phyloP scores from a whole-genome alignment of 2,888 invertebrate genomes.

The Eilema sororculum region DNA sequence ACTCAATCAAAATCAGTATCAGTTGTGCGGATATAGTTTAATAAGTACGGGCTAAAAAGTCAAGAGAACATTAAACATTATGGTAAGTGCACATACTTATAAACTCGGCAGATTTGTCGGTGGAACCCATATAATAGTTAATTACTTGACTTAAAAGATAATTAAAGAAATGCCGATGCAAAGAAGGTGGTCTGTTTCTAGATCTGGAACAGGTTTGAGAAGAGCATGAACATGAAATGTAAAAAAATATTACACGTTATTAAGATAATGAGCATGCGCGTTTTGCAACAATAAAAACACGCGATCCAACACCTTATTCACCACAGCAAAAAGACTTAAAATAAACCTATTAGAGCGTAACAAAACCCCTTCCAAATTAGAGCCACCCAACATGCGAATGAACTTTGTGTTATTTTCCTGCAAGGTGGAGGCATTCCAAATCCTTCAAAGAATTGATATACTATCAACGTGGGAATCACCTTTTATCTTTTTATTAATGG shows the following conservation, averaged over 20 bases:
- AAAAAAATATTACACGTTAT: slow-evolving; percentile 1
- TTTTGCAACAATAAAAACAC: slow-evolving; percentile 3
- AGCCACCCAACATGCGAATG: slow-evolving; percentile 1
- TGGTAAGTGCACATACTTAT: background rate
- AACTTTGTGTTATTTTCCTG: background rate
- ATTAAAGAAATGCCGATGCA: background rate
- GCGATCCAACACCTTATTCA: background rate
- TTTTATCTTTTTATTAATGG: background rate
- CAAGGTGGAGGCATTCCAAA: background rate
- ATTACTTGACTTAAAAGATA: slow-evolving; percentile 1
- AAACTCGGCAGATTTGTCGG: background rate
- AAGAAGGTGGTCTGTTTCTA: slow-evolving; percentile 2
- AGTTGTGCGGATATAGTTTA: too few species aligned
- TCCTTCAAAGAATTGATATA: background rate
- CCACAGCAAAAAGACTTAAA: background rate
- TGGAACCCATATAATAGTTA: background rate
- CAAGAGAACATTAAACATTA: background rate
- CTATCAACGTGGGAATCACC: background rate
- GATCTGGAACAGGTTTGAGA: background rate
- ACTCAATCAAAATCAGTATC: too few species aligned
- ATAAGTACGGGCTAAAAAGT: background rate
- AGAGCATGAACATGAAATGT: background rate
- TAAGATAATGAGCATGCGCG: background rate
- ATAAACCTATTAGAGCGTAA: background rate
- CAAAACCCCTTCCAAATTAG: background rate